phyloP scores from a whole-genome alignment of 2,888 invertebrate species.

The Schizotus pectinicornis region DNA sequence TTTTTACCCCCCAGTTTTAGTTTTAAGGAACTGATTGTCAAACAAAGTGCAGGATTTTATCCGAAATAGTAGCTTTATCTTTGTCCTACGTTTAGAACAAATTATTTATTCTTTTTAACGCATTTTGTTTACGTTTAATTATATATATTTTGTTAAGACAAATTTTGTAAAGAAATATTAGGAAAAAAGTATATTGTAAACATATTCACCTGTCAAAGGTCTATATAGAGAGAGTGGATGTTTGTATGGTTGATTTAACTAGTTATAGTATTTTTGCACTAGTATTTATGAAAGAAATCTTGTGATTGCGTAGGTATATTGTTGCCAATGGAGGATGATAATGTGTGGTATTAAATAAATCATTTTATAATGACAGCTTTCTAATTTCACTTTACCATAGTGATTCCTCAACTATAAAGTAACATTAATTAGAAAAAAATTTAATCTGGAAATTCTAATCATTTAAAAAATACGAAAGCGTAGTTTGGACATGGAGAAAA shows the following conservation, averaged over 20 bases:
- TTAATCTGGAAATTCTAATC: no score
- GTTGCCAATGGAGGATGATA: constrained; percentile 47
- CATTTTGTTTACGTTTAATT: constrained; percentile 18
- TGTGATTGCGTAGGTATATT: constrained; percentile 54
- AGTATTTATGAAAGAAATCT: constrained; percentile 56
- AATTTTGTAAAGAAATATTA: constrained; percentile 29
- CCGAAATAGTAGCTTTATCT: background rate
- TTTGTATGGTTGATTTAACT: constrained; percentile 46
- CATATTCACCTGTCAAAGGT: constrained; percentile 34
- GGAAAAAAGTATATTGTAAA: constrained; percentile 34
- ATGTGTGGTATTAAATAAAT: constrained; percentile 38
- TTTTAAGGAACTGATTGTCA: constrained; percentile 6
- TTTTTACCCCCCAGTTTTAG: background rate
- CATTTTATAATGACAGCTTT: constrained; percentile 24
- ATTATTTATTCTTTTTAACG: constrained; percentile 24
- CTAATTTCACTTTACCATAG: background rate
- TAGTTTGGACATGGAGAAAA: no score
- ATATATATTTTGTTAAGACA: constrained; percentile 25
- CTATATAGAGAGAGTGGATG: constrained; percentile 41
- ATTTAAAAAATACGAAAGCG: no score
- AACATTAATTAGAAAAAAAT: background rate
- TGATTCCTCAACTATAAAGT: no score
- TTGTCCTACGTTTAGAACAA: constrained; percentile 2
- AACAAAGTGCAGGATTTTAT: background rate
- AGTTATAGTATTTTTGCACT: constrained; percentile 60